phyloP scores from a whole-genome alignment of 2,113 vertebrate genomes.

The Enhydra lutris region DNA sequence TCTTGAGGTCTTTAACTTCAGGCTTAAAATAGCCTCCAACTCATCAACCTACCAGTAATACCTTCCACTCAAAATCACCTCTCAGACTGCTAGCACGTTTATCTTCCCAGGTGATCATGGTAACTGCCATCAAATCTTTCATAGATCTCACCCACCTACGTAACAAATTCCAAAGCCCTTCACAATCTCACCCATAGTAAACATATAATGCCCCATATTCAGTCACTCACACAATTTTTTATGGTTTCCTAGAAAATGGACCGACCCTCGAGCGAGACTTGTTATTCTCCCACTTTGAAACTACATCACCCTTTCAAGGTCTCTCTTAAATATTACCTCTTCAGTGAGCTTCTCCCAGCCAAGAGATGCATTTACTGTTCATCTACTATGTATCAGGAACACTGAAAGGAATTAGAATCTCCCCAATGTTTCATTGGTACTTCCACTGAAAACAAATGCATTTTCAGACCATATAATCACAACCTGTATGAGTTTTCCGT shows the following conservation, averaged over 20 bases:
- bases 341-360: neutral
- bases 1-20: neutral
- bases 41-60: neutral
- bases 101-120: neutral
- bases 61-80: neutral
- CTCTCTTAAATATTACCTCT: neutral
- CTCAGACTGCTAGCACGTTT: neutral
- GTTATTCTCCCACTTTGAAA: neutral
- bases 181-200: neutral
- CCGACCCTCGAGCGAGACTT: neutral
- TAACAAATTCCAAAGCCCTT: neutral
- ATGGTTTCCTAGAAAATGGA: neutral
- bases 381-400: neutral
- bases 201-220: neutral
- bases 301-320: neutral
- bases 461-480: conserved; percentile 2
- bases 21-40: neutral
- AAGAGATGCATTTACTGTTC: neutral
- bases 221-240: neutral
- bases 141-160: neutral
- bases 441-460: neutral
- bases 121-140: neutral
- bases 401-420: neutral
- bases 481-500: neutral
- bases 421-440: neutral